Percentiles rank a stretch among this genome's conserved stretches.
Evolutionary conservation across 1,140 invertebrate species (phyloP).

Genomic region (Papilio dardanus): DNA sequence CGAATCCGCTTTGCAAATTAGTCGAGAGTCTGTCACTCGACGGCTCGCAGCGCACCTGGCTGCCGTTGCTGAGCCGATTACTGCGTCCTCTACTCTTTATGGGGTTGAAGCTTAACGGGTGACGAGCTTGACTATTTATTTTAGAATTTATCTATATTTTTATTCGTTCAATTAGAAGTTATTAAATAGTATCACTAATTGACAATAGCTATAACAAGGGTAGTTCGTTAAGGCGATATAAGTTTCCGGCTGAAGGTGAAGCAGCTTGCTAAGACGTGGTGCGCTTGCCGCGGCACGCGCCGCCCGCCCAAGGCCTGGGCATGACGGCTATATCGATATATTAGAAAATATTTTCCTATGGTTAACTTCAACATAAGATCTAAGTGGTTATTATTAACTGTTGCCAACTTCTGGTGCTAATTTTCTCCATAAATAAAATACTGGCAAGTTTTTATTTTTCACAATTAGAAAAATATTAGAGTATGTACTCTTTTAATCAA

Average conservation of each 20-base stretch:
- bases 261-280: constrained; percentile 58
- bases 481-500: too few species aligned
- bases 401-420: neutral
- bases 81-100: constrained; percentile 38
- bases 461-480: too few species aligned
- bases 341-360: neutral
- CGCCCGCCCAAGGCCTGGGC: constrained; percentile 33
- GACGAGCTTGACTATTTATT: neutral
- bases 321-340: neutral
- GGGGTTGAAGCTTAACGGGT: neutral
- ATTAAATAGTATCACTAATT: neutral
- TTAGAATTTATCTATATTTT: too few species aligned
- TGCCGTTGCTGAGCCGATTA: constrained; percentile 50
- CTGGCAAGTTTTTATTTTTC: too few species aligned
- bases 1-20: constrained; percentile 74
- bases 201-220: neutral
- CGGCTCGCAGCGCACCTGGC: constrained; percentile 43
- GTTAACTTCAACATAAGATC: neutral
- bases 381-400: neutral
- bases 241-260: constrained; percentile 63
- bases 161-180: neutral
- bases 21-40: constrained; percentile 37
- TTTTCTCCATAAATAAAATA: neutral
- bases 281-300: constrained; percentile 70
- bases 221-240: constrained; percentile 29